These are phyloP conservation scores for Lonchura striata DNA, from an alignment of 2,113 vertebrate genomes.

Conservation along the genomic window DNA sequence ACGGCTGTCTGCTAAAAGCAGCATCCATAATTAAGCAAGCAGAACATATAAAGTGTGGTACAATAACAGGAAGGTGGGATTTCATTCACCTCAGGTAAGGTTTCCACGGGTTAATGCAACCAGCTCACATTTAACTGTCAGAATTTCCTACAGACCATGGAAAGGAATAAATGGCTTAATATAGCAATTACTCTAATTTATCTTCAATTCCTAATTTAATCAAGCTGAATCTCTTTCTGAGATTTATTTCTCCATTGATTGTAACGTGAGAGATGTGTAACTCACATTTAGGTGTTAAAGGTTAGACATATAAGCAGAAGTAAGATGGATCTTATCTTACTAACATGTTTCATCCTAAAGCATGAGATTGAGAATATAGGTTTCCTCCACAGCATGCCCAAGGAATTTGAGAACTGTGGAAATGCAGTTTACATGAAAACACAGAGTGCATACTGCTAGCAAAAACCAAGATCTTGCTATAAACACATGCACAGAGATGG, in stretches of 20 bases:
- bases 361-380: neutral
- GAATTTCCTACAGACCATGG: neutral
- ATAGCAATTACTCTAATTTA: slow-evolving; percentile 8
- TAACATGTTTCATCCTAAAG: neutral
- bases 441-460: neutral
- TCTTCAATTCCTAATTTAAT: slow-evolving; percentile 10
- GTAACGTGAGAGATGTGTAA: neutral
- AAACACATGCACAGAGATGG: neutral
- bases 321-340: neutral
- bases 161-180: slow-evolving; percentile 26
- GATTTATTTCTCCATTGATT: neutral
- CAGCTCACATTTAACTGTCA: neutral
- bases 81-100: slow-evolving; percentile 5
- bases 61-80: slow-evolving; percentile 2
- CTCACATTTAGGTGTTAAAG: neutral
- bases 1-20: neutral
- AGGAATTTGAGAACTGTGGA: neutral
- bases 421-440: neutral
- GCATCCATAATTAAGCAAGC: slow-evolving; percentile 32
- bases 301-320: neutral
- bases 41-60: neutral
- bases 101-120: neutral
- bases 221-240: neutral
- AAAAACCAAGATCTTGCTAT: neutral
- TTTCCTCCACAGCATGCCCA: neutral